Evolutionary conservation across 35 echinoderm and acorn worm species (phyloP).

Genomic region (Hemicentrotus pulcherrimus): DNA sequence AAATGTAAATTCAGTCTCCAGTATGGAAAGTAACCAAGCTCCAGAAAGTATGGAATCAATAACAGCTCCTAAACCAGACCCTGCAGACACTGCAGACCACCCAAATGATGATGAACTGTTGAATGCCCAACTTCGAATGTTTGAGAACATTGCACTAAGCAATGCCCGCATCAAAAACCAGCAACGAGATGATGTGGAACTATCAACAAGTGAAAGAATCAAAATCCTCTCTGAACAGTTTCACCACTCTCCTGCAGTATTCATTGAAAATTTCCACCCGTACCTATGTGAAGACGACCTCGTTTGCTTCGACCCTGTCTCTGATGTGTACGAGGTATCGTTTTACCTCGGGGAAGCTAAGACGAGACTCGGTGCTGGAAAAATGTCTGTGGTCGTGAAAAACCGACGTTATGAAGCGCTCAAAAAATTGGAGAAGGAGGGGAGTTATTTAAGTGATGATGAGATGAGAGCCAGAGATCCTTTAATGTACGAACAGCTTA

Average conservation of each 20-base stretch:
- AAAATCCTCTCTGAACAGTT: constrained; percentile 63
- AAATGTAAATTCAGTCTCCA: not conserved
- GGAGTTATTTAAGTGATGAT: constrained; percentile 81
- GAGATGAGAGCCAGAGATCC: constrained; percentile 85
- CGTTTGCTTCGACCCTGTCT: constrained; percentile 63
- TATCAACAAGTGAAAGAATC: constrained; percentile 62
- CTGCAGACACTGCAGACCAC: not conserved
- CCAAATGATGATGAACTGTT: not conserved
- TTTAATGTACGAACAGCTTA: constrained; percentile 85
- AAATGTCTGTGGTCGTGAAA: constrained; percentile 46
- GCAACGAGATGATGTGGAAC: constrained; percentile 77
- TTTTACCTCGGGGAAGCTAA: constrained; percentile 76
- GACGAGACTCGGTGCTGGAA: constrained; percentile 59
- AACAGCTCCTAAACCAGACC: not conserved
- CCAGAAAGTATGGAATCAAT: not conserved
- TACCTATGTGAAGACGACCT: constrained; percentile 72
- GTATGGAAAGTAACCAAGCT: not conserved
- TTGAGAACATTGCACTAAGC: constrained; percentile 79
- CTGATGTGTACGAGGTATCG: constrained; percentile 74
- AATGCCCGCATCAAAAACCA: constrained; percentile 79
- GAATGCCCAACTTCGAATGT: constrained; percentile 53
- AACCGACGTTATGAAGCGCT: constrained; percentile 92
- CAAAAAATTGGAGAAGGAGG: constrained; percentile 81
- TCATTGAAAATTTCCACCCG: constrained; percentile 76
- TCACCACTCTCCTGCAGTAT: constrained; percentile 66